Conservation (phyloP, 2,113 vertebrate genomes). For the Dipodomys stephensi region DNA sequence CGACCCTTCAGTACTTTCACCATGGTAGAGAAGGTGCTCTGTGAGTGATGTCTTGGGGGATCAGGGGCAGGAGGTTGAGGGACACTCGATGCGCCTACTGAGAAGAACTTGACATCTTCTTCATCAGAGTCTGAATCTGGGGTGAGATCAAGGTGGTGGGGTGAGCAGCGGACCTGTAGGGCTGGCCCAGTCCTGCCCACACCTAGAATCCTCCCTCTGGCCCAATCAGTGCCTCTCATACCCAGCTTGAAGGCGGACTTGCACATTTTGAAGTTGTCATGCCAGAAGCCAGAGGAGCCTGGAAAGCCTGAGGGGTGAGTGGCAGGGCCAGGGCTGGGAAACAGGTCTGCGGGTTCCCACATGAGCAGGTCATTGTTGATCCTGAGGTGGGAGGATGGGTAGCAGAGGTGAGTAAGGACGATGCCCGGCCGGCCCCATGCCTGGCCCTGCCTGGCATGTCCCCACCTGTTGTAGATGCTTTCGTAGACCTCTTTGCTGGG, state of each 20-base stretch:
- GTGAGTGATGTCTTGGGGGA: slow-evolving; percentile 80
- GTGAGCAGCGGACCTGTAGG: not conserved
- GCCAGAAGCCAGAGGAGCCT: slow-evolving; percentile 70
- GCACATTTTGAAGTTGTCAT: slow-evolving; percentile 93
- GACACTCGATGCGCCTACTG: slow-evolving; percentile 82
- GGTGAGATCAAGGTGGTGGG: not conserved
- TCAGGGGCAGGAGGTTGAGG: slow-evolving; percentile 71
- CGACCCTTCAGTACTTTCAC: slow-evolving; percentile 91
- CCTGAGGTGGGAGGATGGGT: slow-evolving; percentile 74
- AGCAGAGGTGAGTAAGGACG: not conserved
- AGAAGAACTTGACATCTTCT: slow-evolving; percentile 90
- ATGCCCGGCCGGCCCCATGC: rapidly evolving
- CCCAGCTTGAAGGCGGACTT: slow-evolving; percentile 94
- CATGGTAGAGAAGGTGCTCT: slow-evolving; percentile 90
- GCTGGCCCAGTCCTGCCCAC: not conserved
- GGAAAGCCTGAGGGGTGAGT: slow-evolving; percentile 1
- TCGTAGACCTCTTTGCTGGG: slow-evolving; percentile 95
- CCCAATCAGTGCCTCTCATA: slow-evolving; percentile 68
- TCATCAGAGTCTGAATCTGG: slow-evolving; percentile 94
- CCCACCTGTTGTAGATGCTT: slow-evolving; percentile 94
- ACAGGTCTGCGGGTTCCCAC: slow-evolving; percentile 89
- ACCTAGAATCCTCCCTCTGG: not conserved
- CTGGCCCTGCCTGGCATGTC: rapidly evolving
- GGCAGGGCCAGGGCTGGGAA: not conserved
- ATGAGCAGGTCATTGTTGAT: slow-evolving; percentile 96